Conservation (phyloP, 2,797 vertebrate genomes). For the Fundulus diaphanus region DNA sequence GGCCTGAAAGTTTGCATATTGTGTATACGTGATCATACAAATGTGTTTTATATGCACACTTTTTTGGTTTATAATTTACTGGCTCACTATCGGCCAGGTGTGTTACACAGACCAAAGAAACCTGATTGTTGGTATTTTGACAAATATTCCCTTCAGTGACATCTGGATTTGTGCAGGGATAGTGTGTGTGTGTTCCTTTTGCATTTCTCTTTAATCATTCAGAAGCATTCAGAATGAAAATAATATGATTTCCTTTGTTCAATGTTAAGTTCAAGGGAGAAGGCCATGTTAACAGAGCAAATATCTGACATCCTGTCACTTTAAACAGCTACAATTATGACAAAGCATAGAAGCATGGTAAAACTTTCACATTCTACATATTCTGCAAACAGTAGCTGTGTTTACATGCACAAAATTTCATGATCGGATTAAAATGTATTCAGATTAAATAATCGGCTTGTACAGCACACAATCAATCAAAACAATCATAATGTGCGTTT, state of each 20-base stretch:
- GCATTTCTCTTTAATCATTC: slow-evolving; percentile 12
- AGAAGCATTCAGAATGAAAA: background rate
- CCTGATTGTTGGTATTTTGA: slow-evolving; percentile 60
- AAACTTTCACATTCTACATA: background rate
- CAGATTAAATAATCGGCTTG: too few relatives aligned
- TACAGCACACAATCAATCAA: too few relatives aligned
- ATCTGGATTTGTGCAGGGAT: slow-evolving; percentile 47
- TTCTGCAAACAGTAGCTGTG: background rate
- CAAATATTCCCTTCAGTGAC: slow-evolving; percentile 55
- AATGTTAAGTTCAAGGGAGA: background rate
- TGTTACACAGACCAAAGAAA: slow-evolving; percentile 61
- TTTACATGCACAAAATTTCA: too few relatives aligned
- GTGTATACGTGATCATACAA: slow-evolving; percentile 30
- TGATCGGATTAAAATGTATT: too few relatives aligned
- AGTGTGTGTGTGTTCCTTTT: slow-evolving; percentile 1
- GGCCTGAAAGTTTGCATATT: slow-evolving; percentile 31
- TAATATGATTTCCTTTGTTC: background rate
- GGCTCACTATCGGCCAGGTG: slow-evolving; percentile 51
- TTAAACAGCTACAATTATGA: background rate
- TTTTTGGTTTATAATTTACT: slow-evolving; percentile 50
- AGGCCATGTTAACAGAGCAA: background rate
- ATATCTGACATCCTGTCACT: background rate
- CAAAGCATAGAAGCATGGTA: background rate
- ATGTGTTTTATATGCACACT: slow-evolving; percentile 39
- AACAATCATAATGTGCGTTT: too few relatives aligned